Base-by-base conservation (phyloP, 2,888 invertebrate genomes). In the Pammene aurita region DNA sequence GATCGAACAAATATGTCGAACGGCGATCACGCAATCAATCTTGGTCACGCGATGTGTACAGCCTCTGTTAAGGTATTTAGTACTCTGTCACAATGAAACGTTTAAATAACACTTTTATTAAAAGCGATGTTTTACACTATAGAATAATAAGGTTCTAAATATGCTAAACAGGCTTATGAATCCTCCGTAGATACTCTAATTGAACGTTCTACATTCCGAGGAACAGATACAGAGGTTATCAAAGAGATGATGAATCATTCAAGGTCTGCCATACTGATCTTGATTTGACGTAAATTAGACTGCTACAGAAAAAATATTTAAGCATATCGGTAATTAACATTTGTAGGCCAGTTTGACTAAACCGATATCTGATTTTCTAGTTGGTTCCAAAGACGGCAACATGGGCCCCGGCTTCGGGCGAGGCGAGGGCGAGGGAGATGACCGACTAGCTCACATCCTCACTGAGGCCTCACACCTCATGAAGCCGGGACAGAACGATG, bases 401-500 rank as follows among this genome's bases (percentile, higher is more conserved):
- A 94, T 96, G 85, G 90, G 88, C 5, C 95, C 96, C 66, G 94
- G 95, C 41, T 97, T 96, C 84, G 96, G 96, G 64, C 94, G 96
- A 71, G 93, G 96, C 56, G 96, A 96, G 64, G 93, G 94, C 64
- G 96, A 84, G 78, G 97, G 97, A 38, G 98, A 99, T 82, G 98
- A 99, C 80, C 94, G 98, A 73, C 96, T 99, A 75, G 97, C 96
- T 60, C 98, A 98, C 87, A 98, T 99, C 83, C 94, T 99, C 70
- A 97, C 94, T 82, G 98, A 99, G 83, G 98, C 98, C 26, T 97
- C 97, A 64, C 96, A 97, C 78, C 94, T 98, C 81, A 97, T 98
- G 95, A 96, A 97, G 90, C 92, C 90, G 57, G 92, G 88, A 74
- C 93, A 83, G 76, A 93, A 92, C 73, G 93, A 93, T 70, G 93